A percentile compares a stretch with the other conserved stretches of the same genome.
Evolutionary conservation across 1,140 invertebrate species (phyloP).

Genomic region (Gonatopus flavifemur): DNA sequence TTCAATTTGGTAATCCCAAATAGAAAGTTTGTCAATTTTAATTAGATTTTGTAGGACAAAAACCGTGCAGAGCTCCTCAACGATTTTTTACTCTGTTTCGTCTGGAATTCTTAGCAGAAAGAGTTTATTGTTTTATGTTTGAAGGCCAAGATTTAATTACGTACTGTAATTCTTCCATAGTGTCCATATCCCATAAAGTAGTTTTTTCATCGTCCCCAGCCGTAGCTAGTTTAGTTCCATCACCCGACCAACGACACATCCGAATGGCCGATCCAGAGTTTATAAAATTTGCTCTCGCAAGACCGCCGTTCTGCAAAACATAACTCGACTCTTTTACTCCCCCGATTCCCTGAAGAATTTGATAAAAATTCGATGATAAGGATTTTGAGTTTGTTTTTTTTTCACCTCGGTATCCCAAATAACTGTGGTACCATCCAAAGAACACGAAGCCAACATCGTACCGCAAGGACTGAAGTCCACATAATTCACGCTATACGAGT

Average conservation of each 20-base stretch:
- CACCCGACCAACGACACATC: slow-evolving; percentile 68
- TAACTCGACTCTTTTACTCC: background rate
- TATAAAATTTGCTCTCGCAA: slow-evolving; percentile 52
- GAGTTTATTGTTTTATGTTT: background rate
- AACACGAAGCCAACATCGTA: slow-evolving; percentile 69
- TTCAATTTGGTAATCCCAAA: too few species aligned
- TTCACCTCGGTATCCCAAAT: slow-evolving; percentile 67
- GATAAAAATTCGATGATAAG: too few species aligned
- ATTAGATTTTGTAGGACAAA: too few species aligned
- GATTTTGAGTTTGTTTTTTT: too few species aligned
- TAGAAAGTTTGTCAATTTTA: too few species aligned
- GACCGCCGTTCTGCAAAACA: slow-evolving; percentile 51
- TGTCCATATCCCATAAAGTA: slow-evolving; percentile 67
- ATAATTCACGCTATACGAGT: slow-evolving; percentile 67
- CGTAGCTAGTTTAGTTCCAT: slow-evolving; percentile 65
- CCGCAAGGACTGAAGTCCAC: slow-evolving; percentile 69
- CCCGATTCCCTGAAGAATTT: too few species aligned
- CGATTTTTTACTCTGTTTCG: slow-evolving; percentile 2
- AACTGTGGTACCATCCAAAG: slow-evolving; percentile 71
- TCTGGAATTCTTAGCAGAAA: slow-evolving; percentile 1
- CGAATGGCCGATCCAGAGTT: slow-evolving; percentile 51
- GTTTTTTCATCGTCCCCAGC: slow-evolving; percentile 75
- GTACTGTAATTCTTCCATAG: slow-evolving; percentile 61
- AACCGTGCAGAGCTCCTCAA: too few species aligned
- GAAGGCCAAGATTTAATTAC: too few species aligned